Evolutionary conservation across 35 echinoderm and acorn worm genomes (phyloP).

Genomic region (Heliocidaris erythrogramma): DNA sequence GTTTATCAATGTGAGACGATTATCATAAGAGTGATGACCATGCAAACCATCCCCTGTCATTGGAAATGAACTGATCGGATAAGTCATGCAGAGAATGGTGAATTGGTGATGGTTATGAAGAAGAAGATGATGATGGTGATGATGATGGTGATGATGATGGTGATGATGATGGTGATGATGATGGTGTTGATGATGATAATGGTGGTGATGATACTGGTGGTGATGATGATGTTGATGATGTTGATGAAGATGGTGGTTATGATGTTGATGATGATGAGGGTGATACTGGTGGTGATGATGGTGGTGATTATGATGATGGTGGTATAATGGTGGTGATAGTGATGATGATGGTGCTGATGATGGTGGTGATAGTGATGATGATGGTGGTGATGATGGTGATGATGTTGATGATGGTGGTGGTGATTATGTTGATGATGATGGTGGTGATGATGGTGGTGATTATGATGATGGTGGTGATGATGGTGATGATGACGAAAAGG

Average conservation of each 20-base stretch:
- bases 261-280: too few species aligned
- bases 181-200: not conserved
- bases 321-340: not conserved
- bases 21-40: not conserved
- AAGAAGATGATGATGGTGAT: not conserved
- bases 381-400: not conserved
- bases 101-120: not conserved
- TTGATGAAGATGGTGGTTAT: too few species aligned
- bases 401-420: not conserved
- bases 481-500: not conserved
- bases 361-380: not conserved
- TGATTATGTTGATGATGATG: too few species aligned
- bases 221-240: too few species aligned
- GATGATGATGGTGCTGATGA: not conserved
- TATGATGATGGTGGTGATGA: not conserved
- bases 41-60: too few species aligned
- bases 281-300: not conserved
- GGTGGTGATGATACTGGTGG: too few species aligned
- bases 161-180: not conserved
- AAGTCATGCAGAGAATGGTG: not conserved
- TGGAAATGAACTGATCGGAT: too few species aligned
- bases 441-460: too few species aligned
- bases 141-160: not conserved
- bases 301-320: not conserved
- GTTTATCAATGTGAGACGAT: not conserved